Evolutionary conservation across 2,113 vertebrate species (phyloP).

Genomic region (Trochalopteron elliotii): DNA sequence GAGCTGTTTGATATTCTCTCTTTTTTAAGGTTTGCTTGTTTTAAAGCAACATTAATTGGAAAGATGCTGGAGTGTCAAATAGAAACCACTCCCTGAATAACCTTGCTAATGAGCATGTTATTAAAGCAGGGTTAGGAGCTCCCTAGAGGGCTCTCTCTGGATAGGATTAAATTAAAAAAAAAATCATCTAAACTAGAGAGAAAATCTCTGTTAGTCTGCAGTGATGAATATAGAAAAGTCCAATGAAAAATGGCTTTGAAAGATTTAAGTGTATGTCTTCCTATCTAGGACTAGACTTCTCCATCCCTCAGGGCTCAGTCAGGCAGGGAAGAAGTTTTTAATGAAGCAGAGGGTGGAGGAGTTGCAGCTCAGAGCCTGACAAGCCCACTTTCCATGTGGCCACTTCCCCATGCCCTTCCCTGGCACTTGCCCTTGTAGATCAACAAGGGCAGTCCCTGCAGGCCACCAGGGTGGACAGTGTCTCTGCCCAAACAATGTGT

Average conservation of each 20-base stretch:
- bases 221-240: constrained; percentile 60
- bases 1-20: constrained; percentile 40
- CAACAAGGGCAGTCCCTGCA: background rate
- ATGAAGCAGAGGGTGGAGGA: constrained; percentile 31
- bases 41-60: constrained; percentile 68
- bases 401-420: background rate
- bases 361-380: background rate
- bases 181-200: constrained; percentile 43
- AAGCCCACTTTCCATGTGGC: background rate
- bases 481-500: rapidly evolving
- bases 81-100: constrained; percentile 65
- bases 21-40: constrained; percentile 62
- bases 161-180: constrained; percentile 68
- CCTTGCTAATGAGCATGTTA: constrained; percentile 67
- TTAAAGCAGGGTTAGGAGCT: constrained; percentile 67
- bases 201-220: constrained; percentile 28
- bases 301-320: background rate
- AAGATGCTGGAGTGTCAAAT: constrained; percentile 63
- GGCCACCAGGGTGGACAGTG: background rate
- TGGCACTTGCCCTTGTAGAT: background rate
- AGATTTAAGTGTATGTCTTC: constrained; percentile 35
- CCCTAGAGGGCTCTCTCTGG: constrained; percentile 53
- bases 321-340: constrained; percentile 52
- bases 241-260: constrained; percentile 70
- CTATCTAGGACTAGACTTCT: background rate